Evolutionary conservation across 2,888 invertebrate species (phyloP).

Genomic region (Slavum lentiscoides): DNA sequence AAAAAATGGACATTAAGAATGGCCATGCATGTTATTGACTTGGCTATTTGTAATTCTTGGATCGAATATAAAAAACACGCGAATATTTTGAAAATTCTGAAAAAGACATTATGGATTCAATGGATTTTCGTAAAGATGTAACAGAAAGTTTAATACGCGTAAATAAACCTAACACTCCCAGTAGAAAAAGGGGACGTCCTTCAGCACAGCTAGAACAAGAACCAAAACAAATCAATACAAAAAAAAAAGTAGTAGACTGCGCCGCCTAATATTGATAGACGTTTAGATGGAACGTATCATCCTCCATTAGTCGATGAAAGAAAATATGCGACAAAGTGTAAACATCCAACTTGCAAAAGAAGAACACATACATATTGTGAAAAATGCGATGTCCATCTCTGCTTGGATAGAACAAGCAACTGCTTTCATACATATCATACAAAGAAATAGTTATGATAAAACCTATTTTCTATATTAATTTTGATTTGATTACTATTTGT

Average conservation of each 20-base stretch:
- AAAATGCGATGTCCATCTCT: constrained; percentile 5
- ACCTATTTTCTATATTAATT: too few relatives aligned
- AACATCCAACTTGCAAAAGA: not conserved
- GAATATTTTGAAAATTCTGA: not conserved
- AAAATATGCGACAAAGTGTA: not conserved
- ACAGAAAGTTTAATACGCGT: constrained; percentile 1
- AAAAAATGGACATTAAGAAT: constrained; percentile 17
- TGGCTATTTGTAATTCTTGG: constrained; percentile 15
- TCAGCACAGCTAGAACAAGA: not conserved
- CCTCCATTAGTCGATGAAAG: not conserved
- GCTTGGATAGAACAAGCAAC: not conserved
- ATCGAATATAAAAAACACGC: constrained; percentile 5
- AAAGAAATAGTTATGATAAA: too few relatives aligned
- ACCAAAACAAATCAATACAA: not conserved
- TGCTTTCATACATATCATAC: constrained; percentile 8
- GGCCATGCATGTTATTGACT: not conserved
- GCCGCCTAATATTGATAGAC: not conserved
- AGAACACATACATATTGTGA: constrained; percentile 16
- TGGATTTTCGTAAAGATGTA: not conserved
- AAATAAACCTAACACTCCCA: constrained; percentile 9
- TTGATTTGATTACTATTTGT: too few relatives aligned
- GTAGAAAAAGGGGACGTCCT: constrained; percentile 15
- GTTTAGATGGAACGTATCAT: not conserved
- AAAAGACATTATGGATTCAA: constrained; percentile 1
- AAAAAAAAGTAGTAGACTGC: not conserved